Conservation (phyloP, 2,113 vertebrate species). For the Prochilodus magdalenae region DNA sequence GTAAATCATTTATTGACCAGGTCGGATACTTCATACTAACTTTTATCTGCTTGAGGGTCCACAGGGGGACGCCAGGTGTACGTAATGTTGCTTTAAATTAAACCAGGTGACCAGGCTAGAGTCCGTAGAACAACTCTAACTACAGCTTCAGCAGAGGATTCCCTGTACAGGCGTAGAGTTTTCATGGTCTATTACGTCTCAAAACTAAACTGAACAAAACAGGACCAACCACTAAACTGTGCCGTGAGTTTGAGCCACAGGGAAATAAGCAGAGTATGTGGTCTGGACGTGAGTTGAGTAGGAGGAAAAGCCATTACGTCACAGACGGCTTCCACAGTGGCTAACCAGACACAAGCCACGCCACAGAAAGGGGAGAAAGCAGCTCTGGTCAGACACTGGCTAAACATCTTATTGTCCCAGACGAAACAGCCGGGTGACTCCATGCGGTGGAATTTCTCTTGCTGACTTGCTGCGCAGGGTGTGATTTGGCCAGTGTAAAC, state of each 20-base stretch:
- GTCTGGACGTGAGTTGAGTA: constrained; percentile 33
- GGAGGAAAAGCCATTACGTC: constrained; percentile 36
- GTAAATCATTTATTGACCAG: too few species aligned
- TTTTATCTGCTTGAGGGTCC: too few species aligned
- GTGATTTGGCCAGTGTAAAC: not conserved
- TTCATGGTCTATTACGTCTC: not conserved
- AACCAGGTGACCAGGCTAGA: too few species aligned
- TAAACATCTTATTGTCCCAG: constrained; percentile 18
- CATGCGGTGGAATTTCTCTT: not conserved
- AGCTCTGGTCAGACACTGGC: constrained; percentile 28
- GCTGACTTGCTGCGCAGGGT: not conserved
- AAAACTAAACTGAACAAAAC: not conserved
- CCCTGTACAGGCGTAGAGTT: not conserved
- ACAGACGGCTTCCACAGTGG: constrained; percentile 14
- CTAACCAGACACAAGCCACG: constrained; percentile 31
- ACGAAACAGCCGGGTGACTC: not conserved
- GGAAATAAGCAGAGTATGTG: constrained; percentile 20
- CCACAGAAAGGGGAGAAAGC: constrained; percentile 22
- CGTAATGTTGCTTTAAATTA: not conserved
- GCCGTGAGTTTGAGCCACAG: not conserved
- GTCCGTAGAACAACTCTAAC: not conserved
- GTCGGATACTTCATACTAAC: too few species aligned
- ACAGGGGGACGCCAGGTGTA: too few species aligned
- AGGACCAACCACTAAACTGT: not conserved
- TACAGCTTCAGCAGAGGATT: not conserved